Percentiles rank a stretch among this genome's conserved stretches.
phyloP scores from a whole-genome alignment of 1,140 invertebrate species.

The Papilio polytes region DNA sequence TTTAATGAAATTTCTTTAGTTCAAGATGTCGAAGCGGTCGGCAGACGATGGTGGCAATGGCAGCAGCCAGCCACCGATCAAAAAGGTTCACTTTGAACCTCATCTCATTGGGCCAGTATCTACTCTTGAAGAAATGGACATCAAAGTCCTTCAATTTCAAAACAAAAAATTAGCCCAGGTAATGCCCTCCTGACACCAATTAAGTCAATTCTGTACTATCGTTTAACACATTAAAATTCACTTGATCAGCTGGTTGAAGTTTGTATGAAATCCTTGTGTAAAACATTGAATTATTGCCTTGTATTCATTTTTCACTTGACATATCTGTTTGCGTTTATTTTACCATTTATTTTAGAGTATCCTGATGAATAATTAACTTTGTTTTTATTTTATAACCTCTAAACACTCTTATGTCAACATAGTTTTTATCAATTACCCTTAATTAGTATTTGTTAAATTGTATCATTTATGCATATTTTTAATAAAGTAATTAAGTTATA shows the following conservation, averaged over 20 bases:
- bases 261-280: not conserved
- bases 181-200: not conserved
- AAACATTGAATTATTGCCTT: not conserved
- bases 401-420: not conserved
- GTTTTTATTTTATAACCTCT: constrained; percentile 20
- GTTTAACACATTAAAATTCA: not conserved
- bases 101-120: constrained; percentile 96
- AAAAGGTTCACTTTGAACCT: constrained; percentile 97
- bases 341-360: not conserved
- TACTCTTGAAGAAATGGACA: constrained; percentile 98
- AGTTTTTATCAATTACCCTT: constrained; percentile 26
- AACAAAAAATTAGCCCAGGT: constrained; percentile 98
- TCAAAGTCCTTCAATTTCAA: constrained; percentile 98
- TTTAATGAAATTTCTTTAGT: constrained; percentile 54
- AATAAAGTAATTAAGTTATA: too few species aligned
- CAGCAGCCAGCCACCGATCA: constrained; percentile 89
- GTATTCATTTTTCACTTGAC: too few species aligned
- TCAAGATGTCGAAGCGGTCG: constrained; percentile 89
- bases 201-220: not conserved
- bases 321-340: not conserved
- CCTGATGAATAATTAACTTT: not conserved
- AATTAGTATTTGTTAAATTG: not conserved
- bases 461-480: not conserved
- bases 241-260: constrained; percentile 1
- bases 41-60: constrained; percentile 85